These are phyloP conservation scores for Cataglyphis rosenhaueri DNA, from an alignment of 2,888 invertebrate species.

Conservation along the genomic window DNA sequence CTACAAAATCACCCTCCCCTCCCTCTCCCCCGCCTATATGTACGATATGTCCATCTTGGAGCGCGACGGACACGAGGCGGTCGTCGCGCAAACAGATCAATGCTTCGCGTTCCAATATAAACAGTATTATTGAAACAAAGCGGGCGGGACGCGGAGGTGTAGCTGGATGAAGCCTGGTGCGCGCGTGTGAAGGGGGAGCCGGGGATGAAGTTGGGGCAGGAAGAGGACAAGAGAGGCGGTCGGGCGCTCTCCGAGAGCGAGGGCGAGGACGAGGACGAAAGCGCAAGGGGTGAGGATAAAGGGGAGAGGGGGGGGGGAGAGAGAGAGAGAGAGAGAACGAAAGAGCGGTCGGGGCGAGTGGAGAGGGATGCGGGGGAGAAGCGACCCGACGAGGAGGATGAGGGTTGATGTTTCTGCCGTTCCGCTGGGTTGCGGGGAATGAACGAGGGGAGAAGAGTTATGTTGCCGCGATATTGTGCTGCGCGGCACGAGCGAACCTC, in stretches of 20 bases:
- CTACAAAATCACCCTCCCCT: neutral
- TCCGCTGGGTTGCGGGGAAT: conserved; percentile 77
- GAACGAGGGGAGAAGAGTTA: conserved; percentile 85
- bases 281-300: conserved; percentile 33
- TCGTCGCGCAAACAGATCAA: conserved; percentile 85
- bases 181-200: conserved; percentile 67
- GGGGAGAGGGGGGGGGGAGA: conserved; percentile 43
- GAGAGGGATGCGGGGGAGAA: conserved; percentile 41
- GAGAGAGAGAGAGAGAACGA: conserved; percentile 41
- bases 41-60: conserved; percentile 85
- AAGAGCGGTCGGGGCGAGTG: conserved; percentile 26
- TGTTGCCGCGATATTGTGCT: conserved; percentile 85
- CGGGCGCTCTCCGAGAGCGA: conserved; percentile 52
- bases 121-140: conserved; percentile 86
- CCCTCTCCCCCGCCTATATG: conserved; percentile 49
- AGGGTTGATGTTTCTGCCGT: conserved; percentile 84
- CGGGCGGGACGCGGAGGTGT: conserved; percentile 78
- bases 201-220: conserved; percentile 56
- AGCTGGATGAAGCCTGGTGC: conserved; percentile 71
- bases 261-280: conserved; percentile 34
- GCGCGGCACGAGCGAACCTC: conserved; percentile 83
- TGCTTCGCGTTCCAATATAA: conserved; percentile 85
- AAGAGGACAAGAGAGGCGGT: conserved; percentile 49
- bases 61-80: conserved; percentile 76
- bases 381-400: conserved; percentile 71